Base-by-base conservation (phyloP, 2,797 vertebrate genomes). In the Dromococcyx pavoninus region DNA sequence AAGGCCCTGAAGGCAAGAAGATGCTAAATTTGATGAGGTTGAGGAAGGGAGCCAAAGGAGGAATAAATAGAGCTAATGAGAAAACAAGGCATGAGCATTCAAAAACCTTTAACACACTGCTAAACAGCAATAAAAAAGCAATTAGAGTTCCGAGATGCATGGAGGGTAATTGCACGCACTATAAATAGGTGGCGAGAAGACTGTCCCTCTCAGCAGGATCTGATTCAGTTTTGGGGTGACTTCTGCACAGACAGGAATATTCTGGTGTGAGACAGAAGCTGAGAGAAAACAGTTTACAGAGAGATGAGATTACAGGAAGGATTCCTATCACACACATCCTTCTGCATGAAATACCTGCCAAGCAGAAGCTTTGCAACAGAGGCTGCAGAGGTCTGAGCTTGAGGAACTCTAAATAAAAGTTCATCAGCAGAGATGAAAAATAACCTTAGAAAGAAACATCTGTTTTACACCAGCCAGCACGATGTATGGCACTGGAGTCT, bases 101-200 rank as follows among this genome's bases (percentile, higher is more conserved):
- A 93, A 81, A 93, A 95, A 82, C 86, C 62, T 96, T 95, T 96
- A 96, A 95, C 85, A 95, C 72, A 72, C 51, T 95, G 89, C 93
- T 97, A 96, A 97, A 93, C 83, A 96, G 96, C 66, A 97, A 96
- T 96, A 88, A 96, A 89, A 95, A 95, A 93, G 94, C 89, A 96
- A 96, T 97, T 96, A 97, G 44, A 96, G 81, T 71, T 94, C 75
- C 0, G 5, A 92, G 88, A 97, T 91, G 89, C 89, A 86, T 60
- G 84, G 86, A 96, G 86, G 35, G 83, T 94, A 96, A 96, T 91
- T 96, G 88, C 88, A 82, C 3, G 7, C 57, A n/a, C 89, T 95
- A 96, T 91, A 96, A 97, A 97, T 96, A 96, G 93, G 64, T 86
- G 67, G 77, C 93, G 33, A 27, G 57, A 96, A 93, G 88, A 93